These are phyloP conservation scores for Patagioenas fasciata DNA, from an alignment of 2,113 vertebrate species.

Conservation along the genomic window DNA sequence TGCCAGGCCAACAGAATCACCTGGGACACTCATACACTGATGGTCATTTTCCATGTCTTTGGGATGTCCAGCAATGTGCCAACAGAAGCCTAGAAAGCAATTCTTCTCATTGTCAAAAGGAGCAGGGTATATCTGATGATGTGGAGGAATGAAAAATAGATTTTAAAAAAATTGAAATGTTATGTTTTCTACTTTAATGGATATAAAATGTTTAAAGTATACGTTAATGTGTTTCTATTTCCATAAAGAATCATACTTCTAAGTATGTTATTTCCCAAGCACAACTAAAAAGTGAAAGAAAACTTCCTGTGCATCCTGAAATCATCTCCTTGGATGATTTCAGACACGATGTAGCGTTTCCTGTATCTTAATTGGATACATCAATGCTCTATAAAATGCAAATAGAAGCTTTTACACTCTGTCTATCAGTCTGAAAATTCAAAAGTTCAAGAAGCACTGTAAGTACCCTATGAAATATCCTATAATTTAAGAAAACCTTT, in stretches of 20 bases:
- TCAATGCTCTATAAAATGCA: neutral
- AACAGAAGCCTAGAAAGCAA: neutral
- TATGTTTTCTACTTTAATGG: neutral
- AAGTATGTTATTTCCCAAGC: neutral
- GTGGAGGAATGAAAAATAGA: neutral
- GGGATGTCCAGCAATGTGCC: fast-evolving
- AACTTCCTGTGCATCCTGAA: neutral
- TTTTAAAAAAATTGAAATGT: fast-evolving
- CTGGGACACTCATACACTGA: neutral
- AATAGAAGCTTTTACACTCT: neutral
- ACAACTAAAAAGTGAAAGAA: neutral
- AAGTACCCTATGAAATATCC: neutral
- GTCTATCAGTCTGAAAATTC: neutral
- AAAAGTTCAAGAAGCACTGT: neutral
- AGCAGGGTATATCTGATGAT: neutral
- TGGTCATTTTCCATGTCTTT: neutral
- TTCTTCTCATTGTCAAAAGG: neutral
- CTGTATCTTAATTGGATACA: neutral
- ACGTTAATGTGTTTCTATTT: fast-evolving
- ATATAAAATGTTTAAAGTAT: neutral
- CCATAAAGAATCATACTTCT: neutral
- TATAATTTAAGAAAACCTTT: constrained; percentile 22
- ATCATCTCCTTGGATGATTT: neutral
- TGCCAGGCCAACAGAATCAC: neutral
- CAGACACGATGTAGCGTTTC: neutral